Evolutionary conservation across 2,113 vertebrate species (phyloP), one percentile per base, ranked within the genome.

Genomic region (human): DNA sequence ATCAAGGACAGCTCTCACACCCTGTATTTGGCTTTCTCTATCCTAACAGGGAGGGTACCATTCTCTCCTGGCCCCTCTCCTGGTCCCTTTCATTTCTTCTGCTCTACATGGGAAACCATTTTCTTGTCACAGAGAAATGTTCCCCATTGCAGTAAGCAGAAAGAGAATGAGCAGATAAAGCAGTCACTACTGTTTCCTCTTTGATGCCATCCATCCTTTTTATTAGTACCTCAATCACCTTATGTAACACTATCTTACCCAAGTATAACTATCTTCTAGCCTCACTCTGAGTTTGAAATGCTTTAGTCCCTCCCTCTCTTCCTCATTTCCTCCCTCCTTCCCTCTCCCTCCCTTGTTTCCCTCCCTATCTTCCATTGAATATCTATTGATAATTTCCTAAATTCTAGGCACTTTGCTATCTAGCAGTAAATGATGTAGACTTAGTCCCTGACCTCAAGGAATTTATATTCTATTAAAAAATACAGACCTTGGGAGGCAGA

Each of bases 391-490:
- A 9, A 94, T 81, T 61, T 96, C 27, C 52, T 89, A 89, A 72
- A 66, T 85, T 10, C 16, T 93, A 83, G 48, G 55, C 6, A 57
- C 11, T 13, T 78, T 73, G 82, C 11, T 95, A 93, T 57, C 20
- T 70, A 84, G 70, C 30, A 93, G 40, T 66, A 92, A 94, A 72
- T 27, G 40, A 92, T 45, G 73, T 3, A 72, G 12, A 84, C 10
- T 84, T 48, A 83, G 52, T 68, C 3, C 9, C 50, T 75, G 16
- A 11, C n/a, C 5, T 89, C 22, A 68, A 89, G 16, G 35, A 68
- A 83, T 57, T 82, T 92, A 76, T 70, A 88, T 87, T 85, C 25
- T 59, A 90, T 35, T 82, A 84, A 90, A 40, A 96, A 91, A 82
- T 38, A 83, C 1, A 94, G 30, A 88, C 35, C 5, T 48, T 40